These are phyloP conservation scores for Pteronura brasiliensis DNA, from an alignment of 2,113 vertebrate genomes.

Conservation along the genomic window DNA sequence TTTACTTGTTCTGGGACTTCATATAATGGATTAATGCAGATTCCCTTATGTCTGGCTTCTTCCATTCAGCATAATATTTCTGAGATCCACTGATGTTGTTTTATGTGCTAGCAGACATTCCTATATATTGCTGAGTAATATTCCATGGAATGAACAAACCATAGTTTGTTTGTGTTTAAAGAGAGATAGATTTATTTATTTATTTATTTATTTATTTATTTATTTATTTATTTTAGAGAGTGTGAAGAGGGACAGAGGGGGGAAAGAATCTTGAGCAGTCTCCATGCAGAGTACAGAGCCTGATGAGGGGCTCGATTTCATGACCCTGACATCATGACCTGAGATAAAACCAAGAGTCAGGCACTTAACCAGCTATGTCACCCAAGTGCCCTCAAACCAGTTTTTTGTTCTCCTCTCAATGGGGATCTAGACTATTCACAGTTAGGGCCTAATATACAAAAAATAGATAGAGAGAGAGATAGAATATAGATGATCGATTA, in stretches of 20 bases:
- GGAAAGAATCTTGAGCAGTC: background rate
- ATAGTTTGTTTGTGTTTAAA: background rate
- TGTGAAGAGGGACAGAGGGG: background rate
- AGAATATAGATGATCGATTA: background rate
- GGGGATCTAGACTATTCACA: background rate
- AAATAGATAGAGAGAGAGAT: background rate
- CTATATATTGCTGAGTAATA: background rate
- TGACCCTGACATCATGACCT: background rate
- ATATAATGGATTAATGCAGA: background rate
- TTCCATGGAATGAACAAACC: no score
- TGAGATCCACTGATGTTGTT: fast-evolving
- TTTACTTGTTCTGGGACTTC: background rate
- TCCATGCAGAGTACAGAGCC: background rate
- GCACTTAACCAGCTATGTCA: background rate
- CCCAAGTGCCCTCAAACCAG: background rate
- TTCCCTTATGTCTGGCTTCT: background rate
- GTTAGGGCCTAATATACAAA: background rate
- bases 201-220: background rate
- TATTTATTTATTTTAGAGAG: background rate
- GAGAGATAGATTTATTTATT: background rate
- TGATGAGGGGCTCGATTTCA: background rate
- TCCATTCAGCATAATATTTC: background rate
- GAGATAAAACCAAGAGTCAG: background rate
- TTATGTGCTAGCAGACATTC: background rate
- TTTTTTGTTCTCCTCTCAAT: background rate